These are phyloP conservation scores for Molothrus aeneus DNA, from an alignment of 2,797 vertebrate genomes.

Conservation along the genomic window DNA sequence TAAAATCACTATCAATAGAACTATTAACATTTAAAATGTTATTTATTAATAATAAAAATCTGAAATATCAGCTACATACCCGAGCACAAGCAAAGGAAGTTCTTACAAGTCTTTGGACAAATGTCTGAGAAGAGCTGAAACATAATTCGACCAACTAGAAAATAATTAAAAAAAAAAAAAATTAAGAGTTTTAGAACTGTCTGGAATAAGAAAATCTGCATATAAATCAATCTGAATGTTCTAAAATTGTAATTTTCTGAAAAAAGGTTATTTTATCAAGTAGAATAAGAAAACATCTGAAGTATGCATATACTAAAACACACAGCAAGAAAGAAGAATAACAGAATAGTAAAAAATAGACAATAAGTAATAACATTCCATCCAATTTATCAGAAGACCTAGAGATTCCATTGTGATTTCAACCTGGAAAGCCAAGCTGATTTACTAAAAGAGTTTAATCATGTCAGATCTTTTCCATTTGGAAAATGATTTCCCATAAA, in stretches of 20 bases:
- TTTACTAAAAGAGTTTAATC: neutral
- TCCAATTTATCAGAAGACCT: neutral
- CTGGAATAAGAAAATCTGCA: neutral
- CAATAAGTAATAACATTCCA: neutral
- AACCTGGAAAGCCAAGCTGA: neutral
- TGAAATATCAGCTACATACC: conserved; percentile 74
- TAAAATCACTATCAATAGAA: neutral
- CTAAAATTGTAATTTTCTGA: neutral
- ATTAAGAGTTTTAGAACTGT: neutral
- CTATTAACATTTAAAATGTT: neutral
- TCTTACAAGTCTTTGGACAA: conserved; percentile 98
- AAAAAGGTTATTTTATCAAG: neutral
- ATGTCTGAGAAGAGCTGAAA: conserved; percentile 97
- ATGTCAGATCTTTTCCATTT: neutral
- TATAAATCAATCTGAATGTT: neutral
- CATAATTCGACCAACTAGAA: conserved; percentile 95
- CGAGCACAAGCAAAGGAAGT: conserved; percentile 96
- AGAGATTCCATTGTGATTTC: neutral
- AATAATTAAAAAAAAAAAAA: neutral
- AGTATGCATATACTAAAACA: neutral
- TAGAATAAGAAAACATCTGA: neutral
- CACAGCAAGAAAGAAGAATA: neutral
- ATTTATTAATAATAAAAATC: neutral
- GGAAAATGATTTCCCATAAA: neutral
- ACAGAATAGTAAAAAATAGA: neutral